Base-by-base conservation (phyloP, 2,888 invertebrate species). In the Callyntrura guangdongensis region DNA sequence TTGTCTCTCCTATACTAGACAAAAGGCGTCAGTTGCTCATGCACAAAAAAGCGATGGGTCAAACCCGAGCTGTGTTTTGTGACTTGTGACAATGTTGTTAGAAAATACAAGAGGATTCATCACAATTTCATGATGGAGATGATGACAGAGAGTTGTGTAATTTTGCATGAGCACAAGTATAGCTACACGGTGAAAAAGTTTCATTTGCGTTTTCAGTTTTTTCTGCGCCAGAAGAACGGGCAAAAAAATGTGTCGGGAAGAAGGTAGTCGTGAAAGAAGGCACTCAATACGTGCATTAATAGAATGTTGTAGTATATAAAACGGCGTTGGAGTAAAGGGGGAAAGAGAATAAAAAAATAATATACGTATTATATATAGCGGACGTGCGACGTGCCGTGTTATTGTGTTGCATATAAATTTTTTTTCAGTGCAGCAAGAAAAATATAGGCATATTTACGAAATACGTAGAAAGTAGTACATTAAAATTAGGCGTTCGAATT, bases 111-210 rank as follows among this genome's bases (percentile, higher is more conserved):
- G 64, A 8, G 25, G 64, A 8, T 45, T 86, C 86, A 86, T 86
- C 45, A 86, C 77, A 59, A 77, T 86, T 86, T 86, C 86, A 77
- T 86, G 85, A 86, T 20, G 49, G 49, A 47, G 25, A 56, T 79
- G 79, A 79, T 79, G 79, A 79, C 79, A 79, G 59, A n/a, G 20
- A 79, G 56, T 79, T 79, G 56, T 79, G 74, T 12, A 74, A 74
- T 22, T 74, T 74, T 22, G 74, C 49, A 74, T 74, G 49, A 45
- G 47, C 72, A 17, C n/a, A 12, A 64, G 20, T 61, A n/a, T n/a
- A 20, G 61, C n/a, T 8, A 61, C 61, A 61, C 17, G 3, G 47
- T 22, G n/a, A 72, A 12, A 47, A 47, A 49, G 49, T 59, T 79
- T 79, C 59, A 47, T 22, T 22, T 59, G 53, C 61, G 22, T 22